These are phyloP conservation scores for Eucera pruinosa DNA, from an alignment of 2,888 invertebrate genomes.

Conservation along the genomic window DNA sequence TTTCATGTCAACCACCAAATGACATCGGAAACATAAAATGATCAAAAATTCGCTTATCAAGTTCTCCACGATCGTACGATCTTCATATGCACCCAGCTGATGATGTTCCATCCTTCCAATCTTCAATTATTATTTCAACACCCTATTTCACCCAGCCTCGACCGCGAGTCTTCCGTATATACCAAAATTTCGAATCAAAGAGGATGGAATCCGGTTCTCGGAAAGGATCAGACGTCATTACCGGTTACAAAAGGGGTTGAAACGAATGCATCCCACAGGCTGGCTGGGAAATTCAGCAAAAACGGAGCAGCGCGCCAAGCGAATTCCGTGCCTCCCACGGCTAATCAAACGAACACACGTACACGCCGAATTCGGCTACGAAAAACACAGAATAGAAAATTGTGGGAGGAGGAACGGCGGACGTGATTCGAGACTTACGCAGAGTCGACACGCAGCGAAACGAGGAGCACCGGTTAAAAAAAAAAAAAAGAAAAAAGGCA, in stretches of 20 bases:
- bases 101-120: no score
- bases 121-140: no score
- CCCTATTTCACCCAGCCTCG: no score
- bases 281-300: slow-evolving; percentile 22
- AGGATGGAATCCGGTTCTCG: no score
- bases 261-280: no score
- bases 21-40: no score
- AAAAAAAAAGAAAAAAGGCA: slow-evolving; percentile 13
- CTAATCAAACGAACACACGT: slow-evolving; percentile 58
- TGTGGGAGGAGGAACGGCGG: background rate
- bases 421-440: slow-evolving; percentile 41
- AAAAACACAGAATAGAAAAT: slow-evolving; percentile 1
- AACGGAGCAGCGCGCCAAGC: slow-evolving; percentile 19
- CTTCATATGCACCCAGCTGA: no score
- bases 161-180: no score
- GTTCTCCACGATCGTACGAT: no score
- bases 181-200: no score
- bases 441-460: slow-evolving; percentile 36
- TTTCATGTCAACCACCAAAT: no score
- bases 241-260: background rate
- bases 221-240: slow-evolving; percentile 27
- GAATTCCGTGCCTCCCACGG: background rate
- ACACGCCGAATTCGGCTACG: background rate
- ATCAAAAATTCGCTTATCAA: no score
- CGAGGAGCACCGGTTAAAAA: slow-evolving; percentile 13